phyloP scores from a whole-genome alignment of 2,888 invertebrate species.

The Octonoba sinensis region DNA sequence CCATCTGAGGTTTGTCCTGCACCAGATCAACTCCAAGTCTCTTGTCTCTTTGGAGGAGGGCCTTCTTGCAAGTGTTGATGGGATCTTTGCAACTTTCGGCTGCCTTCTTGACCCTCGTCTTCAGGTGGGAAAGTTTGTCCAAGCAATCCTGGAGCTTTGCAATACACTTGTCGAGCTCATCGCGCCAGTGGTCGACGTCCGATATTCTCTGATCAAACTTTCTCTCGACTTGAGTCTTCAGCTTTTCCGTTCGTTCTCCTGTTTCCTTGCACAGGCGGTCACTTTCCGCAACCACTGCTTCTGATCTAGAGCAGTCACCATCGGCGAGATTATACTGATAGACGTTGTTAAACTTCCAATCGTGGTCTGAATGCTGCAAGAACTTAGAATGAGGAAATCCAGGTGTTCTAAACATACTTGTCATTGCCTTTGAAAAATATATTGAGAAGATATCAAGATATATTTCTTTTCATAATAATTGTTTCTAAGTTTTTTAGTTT shows the following conservation, averaged over 20 bases:
- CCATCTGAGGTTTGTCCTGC: constrained; percentile 47
- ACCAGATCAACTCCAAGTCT: constrained; percentile 46
- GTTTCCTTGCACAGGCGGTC: constrained; percentile 49
- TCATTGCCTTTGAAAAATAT: neutral
- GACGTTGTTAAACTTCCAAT: constrained; percentile 47
- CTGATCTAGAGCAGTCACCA: constrained; percentile 43
- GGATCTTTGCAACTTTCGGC: constrained; percentile 31
- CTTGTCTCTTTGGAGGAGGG: constrained; percentile 47
- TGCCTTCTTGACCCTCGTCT: constrained; percentile 34
- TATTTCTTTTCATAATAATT: neutral
- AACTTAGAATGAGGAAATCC: constrained; percentile 38
- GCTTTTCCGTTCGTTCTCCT: constrained; percentile 24
- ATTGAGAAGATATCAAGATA: neutral
- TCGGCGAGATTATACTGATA: constrained; percentile 50
- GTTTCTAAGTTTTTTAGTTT: too few species aligned
- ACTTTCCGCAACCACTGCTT: constrained; percentile 39
- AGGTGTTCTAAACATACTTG: constrained; percentile 32
- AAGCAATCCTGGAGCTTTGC: constrained; percentile 35
- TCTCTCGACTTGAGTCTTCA: constrained; percentile 41
- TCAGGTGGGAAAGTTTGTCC: constrained; percentile 37
- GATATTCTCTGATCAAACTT: constrained; percentile 52
- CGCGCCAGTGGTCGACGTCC: constrained; percentile 48
- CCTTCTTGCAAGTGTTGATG: constrained; percentile 26
- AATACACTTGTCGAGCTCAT: constrained; percentile 33
- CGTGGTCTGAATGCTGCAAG: constrained; percentile 41